These are phyloP conservation scores for Megatriorchis doriae DNA, from an alignment of 2,113 vertebrate genomes.

Conservation along the genomic window DNA sequence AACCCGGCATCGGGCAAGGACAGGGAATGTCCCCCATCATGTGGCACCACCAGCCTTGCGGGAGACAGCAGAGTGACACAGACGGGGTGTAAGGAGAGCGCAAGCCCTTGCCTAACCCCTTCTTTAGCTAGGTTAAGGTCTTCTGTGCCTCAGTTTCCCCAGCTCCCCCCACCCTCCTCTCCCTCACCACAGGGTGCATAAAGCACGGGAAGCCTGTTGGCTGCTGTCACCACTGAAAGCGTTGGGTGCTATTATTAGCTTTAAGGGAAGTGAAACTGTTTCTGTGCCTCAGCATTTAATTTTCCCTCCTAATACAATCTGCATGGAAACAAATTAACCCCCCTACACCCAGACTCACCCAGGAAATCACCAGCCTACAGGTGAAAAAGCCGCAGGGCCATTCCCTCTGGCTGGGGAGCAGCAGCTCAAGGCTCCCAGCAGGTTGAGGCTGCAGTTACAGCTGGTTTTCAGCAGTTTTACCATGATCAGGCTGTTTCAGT, in stretches of 20 bases:
- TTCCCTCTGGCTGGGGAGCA: fast-evolving
- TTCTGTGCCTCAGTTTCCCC: background rate
- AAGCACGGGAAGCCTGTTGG: background rate
- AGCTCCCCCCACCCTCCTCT: background rate
- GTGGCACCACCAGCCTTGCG: background rate
- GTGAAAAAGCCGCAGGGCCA: background rate
- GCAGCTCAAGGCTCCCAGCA: background rate
- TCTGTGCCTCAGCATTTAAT: background rate
- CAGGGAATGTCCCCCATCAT: fast-evolving
- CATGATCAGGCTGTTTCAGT: background rate
- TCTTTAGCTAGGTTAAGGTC: background rate
- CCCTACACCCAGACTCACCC: background rate
- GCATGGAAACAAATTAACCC: background rate
- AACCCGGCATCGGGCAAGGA: no score
- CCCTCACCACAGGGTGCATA: background rate
- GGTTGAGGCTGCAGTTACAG: background rate
- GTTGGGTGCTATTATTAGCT: background rate
- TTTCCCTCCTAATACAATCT: background rate
- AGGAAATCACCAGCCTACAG: background rate
- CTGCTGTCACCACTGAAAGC: background rate
- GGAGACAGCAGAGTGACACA: background rate
- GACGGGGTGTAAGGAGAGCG: fast-evolving
- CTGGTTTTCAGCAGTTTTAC: background rate
- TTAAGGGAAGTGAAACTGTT: conserved; percentile 43
- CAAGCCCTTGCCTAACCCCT: background rate